Percentiles rank a stretch among this genome's conserved stretches.
Conservation (phyloP, 2,888 invertebrate genomes). For the Acleris sparsana region DNA sequence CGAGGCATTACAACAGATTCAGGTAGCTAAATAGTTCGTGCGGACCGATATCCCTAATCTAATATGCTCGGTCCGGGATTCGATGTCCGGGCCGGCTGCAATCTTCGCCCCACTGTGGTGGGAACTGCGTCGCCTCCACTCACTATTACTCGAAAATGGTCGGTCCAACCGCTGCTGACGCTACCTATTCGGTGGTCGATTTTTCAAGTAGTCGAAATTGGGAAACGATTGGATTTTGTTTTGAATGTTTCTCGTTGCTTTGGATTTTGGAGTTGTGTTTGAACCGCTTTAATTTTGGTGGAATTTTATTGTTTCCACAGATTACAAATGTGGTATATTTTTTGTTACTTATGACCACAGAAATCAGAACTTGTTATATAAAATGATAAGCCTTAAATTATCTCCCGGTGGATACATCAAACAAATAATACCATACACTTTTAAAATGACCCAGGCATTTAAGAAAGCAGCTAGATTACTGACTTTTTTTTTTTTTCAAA, state of each 20-base stretch:
- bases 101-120: slow-evolving; percentile 47
- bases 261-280: background rate
- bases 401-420: too few species aligned
- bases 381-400: too few species aligned
- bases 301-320: too few species aligned
- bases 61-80: slow-evolving; percentile 64
- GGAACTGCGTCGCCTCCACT: slow-evolving; percentile 50
- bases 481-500: too few species aligned
- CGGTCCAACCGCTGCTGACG: slow-evolving; percentile 2
- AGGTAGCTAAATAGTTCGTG: slow-evolving; percentile 65
- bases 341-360: too few species aligned
- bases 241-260: background rate
- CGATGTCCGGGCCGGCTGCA: slow-evolving; percentile 36
- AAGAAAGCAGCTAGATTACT: too few species aligned
- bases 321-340: too few species aligned
- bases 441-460: too few species aligned
- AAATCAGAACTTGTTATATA: too few species aligned
- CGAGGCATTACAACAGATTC: slow-evolving; percentile 49
- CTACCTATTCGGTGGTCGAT: slow-evolving; percentile 5
- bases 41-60: slow-evolving; percentile 68
- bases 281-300: too few species aligned
- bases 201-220: slow-evolving; percentile 7
- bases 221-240: background rate
- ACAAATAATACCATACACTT: too few species aligned
- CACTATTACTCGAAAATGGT: slow-evolving; percentile 42